Evolutionary conservation across 2,888 invertebrate genomes (phyloP).

Genomic region (Shargacucullia verbasci): DNA sequence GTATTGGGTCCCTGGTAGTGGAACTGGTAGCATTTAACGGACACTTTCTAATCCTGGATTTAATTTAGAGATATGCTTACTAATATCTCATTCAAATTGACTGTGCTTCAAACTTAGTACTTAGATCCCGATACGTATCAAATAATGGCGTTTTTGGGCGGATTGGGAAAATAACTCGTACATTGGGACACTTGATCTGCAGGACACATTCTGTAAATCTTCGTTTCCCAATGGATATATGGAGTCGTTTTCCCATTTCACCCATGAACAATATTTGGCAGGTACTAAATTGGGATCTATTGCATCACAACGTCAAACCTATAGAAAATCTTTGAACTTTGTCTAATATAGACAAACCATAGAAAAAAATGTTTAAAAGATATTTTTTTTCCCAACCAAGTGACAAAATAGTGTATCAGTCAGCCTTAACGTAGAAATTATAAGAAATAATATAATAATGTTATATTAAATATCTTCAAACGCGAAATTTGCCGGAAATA

Average conservation of each 20-base stretch:
- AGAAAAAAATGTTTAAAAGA: slow-evolving; percentile 14
- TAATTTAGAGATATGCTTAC: slow-evolving; percentile 11
- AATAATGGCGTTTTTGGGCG: no score
- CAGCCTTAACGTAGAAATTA: slow-evolving; percentile 52
- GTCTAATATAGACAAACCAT: slow-evolving; percentile 8
- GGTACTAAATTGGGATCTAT: no score
- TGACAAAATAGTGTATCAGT: slow-evolving; percentile 52
- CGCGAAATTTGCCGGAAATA: neutral
- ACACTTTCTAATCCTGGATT: neutral
- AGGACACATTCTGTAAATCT: neutral
- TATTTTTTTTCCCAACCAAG: slow-evolving; percentile 34
- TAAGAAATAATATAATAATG: slow-evolving; percentile 38
- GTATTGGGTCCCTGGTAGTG: neutral
- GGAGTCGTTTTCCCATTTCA: slow-evolving; percentile 2
- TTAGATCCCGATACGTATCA: no score
- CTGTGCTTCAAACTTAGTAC: no score
- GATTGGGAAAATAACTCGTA: no score
- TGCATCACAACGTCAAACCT: neutral
- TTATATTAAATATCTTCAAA: slow-evolving; percentile 20
- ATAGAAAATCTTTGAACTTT: slow-evolving; percentile 10
- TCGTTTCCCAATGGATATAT: slow-evolving; percentile 9
- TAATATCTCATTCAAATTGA: slow-evolving; percentile 21
- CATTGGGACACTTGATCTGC: no score
- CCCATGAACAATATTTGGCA: neutral
- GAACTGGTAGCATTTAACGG: neutral